Percentiles rank a stretch among this genome's conserved stretches.
phyloP scores from a whole-genome alignment of 2,888 invertebrate species.

The Conops quadrifasciatus region DNA sequence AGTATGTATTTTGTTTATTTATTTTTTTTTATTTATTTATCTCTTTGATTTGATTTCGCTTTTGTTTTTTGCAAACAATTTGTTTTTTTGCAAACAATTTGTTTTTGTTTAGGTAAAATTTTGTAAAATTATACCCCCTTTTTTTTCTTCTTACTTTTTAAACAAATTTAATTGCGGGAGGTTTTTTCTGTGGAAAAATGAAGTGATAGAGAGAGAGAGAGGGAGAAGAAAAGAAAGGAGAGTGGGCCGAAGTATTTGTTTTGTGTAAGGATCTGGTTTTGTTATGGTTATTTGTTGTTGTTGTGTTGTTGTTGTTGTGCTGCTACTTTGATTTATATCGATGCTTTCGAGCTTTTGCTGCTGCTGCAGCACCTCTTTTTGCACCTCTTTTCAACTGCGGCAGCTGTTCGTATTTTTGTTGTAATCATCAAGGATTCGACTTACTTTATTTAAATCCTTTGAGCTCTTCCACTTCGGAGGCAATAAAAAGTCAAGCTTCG shows the following conservation, averaged over 20 bases:
- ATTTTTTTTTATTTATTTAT: no score
- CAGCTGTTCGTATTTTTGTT: conserved; percentile 20
- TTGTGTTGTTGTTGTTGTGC: no score
- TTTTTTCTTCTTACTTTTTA: neutral
- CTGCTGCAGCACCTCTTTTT: conserved; percentile 13
- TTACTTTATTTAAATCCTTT: conserved; percentile 27
- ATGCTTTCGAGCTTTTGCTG: neutral
- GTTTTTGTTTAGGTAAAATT: neutral
- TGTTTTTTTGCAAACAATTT: neutral
- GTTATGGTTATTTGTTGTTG: no score
- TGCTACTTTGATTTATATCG: no score
- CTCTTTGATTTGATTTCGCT: neutral
- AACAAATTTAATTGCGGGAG: neutral
- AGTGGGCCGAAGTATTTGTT: no score
- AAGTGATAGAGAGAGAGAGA: no score
- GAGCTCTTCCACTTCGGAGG: neutral
- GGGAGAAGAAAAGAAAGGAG: no score
- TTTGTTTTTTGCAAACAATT: neutral
- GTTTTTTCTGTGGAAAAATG: no score
- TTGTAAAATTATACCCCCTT: no score
- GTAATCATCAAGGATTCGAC: conserved; percentile 20
- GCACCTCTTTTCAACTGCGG: neutral
- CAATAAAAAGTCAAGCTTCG: conserved; percentile 8
- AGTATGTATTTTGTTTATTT: no score
- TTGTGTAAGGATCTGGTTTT: no score